phyloP scores from a whole-genome alignment of 2,113 vertebrate genomes.

The Bubo bubo region DNA sequence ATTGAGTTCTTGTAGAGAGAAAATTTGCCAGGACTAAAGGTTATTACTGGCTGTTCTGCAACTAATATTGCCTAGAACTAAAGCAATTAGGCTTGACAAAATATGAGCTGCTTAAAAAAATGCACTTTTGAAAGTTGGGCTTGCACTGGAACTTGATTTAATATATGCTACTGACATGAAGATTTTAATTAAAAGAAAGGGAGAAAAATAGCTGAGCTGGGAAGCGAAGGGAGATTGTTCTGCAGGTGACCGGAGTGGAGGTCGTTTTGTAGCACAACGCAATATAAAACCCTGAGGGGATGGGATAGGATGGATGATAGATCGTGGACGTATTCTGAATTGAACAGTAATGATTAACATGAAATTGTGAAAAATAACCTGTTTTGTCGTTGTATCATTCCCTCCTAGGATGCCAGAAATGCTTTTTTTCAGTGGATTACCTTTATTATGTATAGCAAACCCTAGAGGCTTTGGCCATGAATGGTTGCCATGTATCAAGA shows the following conservation, averaged over 20 bases:
- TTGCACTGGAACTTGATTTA: conserved; percentile 38
- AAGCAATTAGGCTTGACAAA: conserved; percentile 77
- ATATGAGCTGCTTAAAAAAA: conserved; percentile 53
- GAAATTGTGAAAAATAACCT: neutral
- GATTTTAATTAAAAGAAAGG: conserved; percentile 54
- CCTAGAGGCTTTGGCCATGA: neutral
- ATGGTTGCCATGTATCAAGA: neutral
- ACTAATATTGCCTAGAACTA: conserved; percentile 73
- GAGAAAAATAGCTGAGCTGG: neutral
- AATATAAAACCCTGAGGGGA: neutral
- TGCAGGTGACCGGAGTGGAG: neutral
- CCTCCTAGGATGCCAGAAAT: neutral
- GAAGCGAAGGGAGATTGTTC: neutral
- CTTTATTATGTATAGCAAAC: accelerated
- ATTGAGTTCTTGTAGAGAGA: conserved; percentile 73
- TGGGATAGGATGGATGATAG: neutral
- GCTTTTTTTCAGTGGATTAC: neutral
- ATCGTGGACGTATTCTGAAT: neutral
- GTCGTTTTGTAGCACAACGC: neutral
- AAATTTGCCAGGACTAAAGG: conserved; percentile 81
- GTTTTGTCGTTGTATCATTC: neutral
- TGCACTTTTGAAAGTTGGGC: neutral
- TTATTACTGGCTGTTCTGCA: conserved; percentile 79
- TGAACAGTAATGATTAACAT: neutral
- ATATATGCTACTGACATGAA: conserved; percentile 48